Percentiles rank a stretch among this genome's conserved stretches.
Evolutionary conservation across 2,113 vertebrate species (phyloP).

Genomic region (Penelope pileata): DNA sequence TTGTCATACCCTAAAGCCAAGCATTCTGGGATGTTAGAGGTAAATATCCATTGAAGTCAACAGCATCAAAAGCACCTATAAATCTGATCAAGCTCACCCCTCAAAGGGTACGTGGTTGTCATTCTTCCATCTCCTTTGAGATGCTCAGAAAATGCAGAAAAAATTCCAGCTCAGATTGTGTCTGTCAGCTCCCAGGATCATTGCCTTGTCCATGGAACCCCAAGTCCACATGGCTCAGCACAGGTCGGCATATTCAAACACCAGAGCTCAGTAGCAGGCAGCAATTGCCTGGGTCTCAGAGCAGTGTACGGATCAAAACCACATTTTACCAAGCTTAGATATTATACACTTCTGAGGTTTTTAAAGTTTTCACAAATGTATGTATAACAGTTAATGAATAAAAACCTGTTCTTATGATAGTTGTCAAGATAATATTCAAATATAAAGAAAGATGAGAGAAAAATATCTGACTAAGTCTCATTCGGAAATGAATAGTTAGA

Average conservation of each 20-base stretch:
- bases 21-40: neutral
- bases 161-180: neutral
- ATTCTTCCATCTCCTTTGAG: neutral
- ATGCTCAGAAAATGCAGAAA: neutral
- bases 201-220: neutral
- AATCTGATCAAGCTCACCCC: neutral
- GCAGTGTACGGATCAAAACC: neutral
- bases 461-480: neutral
- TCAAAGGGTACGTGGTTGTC: rapidly evolving
- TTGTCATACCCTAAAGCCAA: neutral
- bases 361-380: neutral
- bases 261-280: neutral
- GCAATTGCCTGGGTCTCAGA: neutral
- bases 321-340: neutral
- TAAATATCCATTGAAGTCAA: neutral
- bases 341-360: neutral
- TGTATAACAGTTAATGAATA: neutral
- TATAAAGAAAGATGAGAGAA: neutral
- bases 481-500: neutral
- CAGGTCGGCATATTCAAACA: neutral
- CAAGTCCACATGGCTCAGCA: neutral
- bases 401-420: neutral
- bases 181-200: neutral
- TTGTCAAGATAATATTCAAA: neutral
- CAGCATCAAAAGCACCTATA: neutral